Conservation (phyloP, 2,888 invertebrate genomes). For the Alitta virens region DNA sequence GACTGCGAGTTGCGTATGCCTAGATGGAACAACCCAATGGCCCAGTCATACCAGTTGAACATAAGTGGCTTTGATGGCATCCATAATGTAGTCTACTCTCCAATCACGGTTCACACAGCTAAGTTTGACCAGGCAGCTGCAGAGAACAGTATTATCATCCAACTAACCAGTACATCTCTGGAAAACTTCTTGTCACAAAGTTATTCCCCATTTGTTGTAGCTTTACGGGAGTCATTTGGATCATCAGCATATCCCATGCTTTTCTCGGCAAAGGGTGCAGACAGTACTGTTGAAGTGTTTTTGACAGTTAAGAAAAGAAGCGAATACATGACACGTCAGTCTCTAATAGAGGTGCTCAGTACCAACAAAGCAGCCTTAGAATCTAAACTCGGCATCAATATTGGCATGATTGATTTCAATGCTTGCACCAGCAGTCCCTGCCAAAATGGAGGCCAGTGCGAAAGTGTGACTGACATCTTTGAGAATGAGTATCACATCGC, state of each 20-base stretch:
- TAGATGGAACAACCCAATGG: neutral
- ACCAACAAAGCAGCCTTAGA: conserved; percentile 31
- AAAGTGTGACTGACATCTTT: conserved; percentile 35
- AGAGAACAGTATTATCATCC: conserved; percentile 77
- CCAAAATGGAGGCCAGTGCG: conserved; percentile 59
- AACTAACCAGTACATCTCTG: conserved; percentile 73
- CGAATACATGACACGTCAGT: conserved; percentile 60
- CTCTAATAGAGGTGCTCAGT: conserved; percentile 26
- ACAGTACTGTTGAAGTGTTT: conserved; percentile 26
- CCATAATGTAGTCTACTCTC: conserved; percentile 82
- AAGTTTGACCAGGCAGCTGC: conserved; percentile 79
- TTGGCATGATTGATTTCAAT: conserved; percentile 36
- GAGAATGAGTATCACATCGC: conserved; percentile 69
- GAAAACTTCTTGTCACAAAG: conserved; percentile 73
- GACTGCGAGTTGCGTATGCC: conserved; percentile 77
- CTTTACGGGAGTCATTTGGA: conserved; percentile 63
- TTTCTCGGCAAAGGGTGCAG: conserved; percentile 26
- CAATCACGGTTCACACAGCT: conserved; percentile 78
- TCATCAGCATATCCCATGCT: neutral
- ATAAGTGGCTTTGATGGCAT: conserved; percentile 87
- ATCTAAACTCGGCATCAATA: conserved; percentile 29
- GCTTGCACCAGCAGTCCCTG: conserved; percentile 64
- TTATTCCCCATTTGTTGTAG: conserved; percentile 73
- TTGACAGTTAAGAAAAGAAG: conserved; percentile 60
- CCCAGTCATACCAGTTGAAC: conserved; percentile 63